Conservation (phyloP, 2,797 vertebrate genomes). For the Gadopsis marmoratus region DNA sequence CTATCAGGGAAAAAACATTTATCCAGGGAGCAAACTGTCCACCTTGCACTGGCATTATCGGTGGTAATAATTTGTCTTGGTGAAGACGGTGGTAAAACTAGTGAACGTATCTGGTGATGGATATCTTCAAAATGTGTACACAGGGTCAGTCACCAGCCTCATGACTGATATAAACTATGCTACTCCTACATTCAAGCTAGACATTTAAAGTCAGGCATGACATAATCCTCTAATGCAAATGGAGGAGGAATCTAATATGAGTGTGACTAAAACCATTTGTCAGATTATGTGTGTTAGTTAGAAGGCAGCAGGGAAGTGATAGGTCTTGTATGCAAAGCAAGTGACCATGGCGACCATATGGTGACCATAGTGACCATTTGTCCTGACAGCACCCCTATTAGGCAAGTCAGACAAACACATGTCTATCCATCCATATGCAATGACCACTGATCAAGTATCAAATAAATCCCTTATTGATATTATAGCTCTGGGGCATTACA, state of each 20-base stretch:
- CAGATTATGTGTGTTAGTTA: conserved; percentile 19
- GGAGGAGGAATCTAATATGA: conserved; percentile 14
- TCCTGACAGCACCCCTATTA: background rate
- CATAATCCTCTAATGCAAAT: conserved; percentile 41
- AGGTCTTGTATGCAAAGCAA: background rate
- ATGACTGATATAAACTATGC: conserved; percentile 50
- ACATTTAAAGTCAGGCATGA: conserved; percentile 50
- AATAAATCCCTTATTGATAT: conserved; percentile 5
- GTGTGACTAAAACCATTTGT: conserved; percentile 21
- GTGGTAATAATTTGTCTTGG: too few species aligned
- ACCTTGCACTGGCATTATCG: background rate
- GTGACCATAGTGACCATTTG: conserved; percentile 2
- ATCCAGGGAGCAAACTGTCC: background rate
- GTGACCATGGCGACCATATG: background rate
- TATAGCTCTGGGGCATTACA: background rate
- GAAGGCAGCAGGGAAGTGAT: conserved; percentile 6
- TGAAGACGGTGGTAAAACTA: too few species aligned
- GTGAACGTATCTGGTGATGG: background rate
- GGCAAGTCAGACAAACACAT: background rate
- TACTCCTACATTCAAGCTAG: conserved; percentile 33
- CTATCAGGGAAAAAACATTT: background rate
- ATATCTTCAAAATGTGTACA: background rate
- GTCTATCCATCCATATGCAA: background rate
- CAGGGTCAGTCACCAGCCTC: conserved; percentile 21
- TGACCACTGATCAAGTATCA: conserved; percentile 4